phyloP scores from a whole-genome alignment of 2,113 vertebrate species.

The Oryzias curvinotus region DNA sequence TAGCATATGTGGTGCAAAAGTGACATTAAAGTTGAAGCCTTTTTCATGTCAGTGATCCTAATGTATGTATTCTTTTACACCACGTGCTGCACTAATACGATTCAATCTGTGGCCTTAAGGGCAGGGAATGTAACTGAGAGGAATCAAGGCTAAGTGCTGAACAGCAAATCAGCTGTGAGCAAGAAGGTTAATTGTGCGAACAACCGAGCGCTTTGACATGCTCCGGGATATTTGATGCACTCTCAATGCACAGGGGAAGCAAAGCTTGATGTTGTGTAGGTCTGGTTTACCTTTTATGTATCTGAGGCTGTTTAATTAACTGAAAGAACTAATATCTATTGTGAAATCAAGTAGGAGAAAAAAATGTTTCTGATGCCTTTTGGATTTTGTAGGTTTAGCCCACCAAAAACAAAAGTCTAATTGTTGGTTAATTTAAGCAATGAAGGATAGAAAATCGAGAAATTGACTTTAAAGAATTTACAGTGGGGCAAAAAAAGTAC shows the following conservation, averaged over 20 bases:
- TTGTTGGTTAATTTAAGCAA: too few relatives aligned
- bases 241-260: background rate
- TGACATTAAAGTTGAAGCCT: constrained; percentile 15
- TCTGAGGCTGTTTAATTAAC: constrained; percentile 9
- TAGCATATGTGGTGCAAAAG: constrained; percentile 27
- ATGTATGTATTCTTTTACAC: constrained; percentile 10
- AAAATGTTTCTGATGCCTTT: too few relatives aligned
- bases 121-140: constrained; percentile 9
- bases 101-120: constrained; percentile 46
- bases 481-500: too few relatives aligned
- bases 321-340: background rate
- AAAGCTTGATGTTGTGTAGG: background rate
- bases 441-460: background rate
- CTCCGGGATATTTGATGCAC: background rate
- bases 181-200: constrained; percentile 2
- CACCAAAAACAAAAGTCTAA: background rate
- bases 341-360: constrained; percentile 2
- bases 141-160: constrained; percentile 1
- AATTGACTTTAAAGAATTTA: too few relatives aligned
- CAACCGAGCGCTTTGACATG: background rate
- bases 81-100: constrained; percentile 8
- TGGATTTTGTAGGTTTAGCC: background rate
- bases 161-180: background rate
- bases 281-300: background rate
- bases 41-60: constrained; percentile 33